Conservation (phyloP, 2,797 vertebrate species). For the Cephalopachus bancanus region DNA sequence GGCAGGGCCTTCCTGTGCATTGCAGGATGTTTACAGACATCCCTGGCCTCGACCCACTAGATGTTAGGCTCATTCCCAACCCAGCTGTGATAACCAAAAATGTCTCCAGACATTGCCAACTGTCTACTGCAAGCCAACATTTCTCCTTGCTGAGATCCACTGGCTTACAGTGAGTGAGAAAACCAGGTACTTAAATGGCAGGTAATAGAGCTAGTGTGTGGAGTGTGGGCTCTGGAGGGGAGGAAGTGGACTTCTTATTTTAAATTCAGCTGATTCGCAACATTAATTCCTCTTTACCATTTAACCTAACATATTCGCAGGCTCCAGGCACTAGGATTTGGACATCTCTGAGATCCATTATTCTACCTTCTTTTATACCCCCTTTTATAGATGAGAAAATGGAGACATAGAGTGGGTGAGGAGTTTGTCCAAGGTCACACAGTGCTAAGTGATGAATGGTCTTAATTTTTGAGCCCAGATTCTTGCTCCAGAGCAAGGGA, state of each 20-base stretch:
- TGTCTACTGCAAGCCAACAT: too few species aligned
- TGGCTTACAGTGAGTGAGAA: too few species aligned
- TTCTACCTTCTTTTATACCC: neutral
- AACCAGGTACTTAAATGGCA: accelerated
- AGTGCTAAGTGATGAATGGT: neutral
- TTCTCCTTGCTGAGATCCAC: too few species aligned
- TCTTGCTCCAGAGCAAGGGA: neutral
- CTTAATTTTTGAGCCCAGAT: neutral
- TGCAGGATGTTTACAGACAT: neutral
- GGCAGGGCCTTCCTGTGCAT: accelerated
- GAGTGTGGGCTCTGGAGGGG: neutral
- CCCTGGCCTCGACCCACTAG: too few species aligned
- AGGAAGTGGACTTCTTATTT: neutral
- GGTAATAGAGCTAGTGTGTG: accelerated
- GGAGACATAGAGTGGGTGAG: neutral
- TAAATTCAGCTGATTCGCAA: neutral
- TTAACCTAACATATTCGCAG: neutral
- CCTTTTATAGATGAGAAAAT: neutral
- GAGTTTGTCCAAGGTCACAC: neutral
- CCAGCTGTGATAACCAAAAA: too few species aligned
- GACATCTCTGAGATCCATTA: too few species aligned
- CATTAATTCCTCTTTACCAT: neutral
- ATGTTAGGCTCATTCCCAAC: too few species aligned
- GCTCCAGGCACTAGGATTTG: neutral
- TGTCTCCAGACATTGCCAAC: too few species aligned